Conservation (phyloP, 2,888 invertebrate species). For the Priocnemis perturbator region DNA sequence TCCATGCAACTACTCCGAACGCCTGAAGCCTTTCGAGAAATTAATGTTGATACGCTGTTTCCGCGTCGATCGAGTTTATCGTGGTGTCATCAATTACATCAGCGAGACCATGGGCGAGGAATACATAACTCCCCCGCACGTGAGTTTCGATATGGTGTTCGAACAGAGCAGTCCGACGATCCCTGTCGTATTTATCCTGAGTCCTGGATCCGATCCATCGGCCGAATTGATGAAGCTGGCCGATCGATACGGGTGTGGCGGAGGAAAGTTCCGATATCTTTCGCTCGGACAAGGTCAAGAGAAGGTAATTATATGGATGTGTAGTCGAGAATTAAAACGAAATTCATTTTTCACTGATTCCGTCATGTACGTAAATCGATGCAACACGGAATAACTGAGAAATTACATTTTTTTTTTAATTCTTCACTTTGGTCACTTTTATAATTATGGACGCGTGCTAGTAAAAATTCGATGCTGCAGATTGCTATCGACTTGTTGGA, state of each 20-base stretch:
- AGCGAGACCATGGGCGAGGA: constrained; percentile 89
- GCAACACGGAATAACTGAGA: too few relatives aligned
- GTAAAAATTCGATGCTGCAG: too few relatives aligned
- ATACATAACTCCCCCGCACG: constrained; percentile 88
- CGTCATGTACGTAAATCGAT: too few relatives aligned
- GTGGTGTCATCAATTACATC: constrained; percentile 90
- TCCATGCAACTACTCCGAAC: constrained; percentile 84
- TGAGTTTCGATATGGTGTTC: constrained; percentile 87
- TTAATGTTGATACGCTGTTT: constrained; percentile 93
- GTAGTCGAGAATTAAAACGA: too few relatives aligned
- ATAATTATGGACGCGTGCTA: too few relatives aligned
- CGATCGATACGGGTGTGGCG: constrained; percentile 80
- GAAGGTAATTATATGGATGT: constrained; percentile 76
- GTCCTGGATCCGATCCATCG: constrained; percentile 96
- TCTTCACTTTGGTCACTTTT: too few relatives aligned
- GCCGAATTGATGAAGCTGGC: constrained; percentile 89
- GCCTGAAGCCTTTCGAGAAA: constrained; percentile 81
- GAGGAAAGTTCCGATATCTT: constrained; percentile 88
- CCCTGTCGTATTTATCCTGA: constrained; percentile 94
- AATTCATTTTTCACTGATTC: too few relatives aligned
- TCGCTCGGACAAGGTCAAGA: constrained; percentile 97
- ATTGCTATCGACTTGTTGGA: constrained; percentile 83
- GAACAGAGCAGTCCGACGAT: constrained; percentile 89
- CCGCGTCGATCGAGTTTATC: constrained; percentile 91
- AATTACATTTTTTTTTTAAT: too few relatives aligned